Percentiles rank a stretch among this genome's conserved stretches.
phyloP scores from a whole-genome alignment of 2,113 vertebrate species.

The Kryptolebias marmoratus region DNA sequence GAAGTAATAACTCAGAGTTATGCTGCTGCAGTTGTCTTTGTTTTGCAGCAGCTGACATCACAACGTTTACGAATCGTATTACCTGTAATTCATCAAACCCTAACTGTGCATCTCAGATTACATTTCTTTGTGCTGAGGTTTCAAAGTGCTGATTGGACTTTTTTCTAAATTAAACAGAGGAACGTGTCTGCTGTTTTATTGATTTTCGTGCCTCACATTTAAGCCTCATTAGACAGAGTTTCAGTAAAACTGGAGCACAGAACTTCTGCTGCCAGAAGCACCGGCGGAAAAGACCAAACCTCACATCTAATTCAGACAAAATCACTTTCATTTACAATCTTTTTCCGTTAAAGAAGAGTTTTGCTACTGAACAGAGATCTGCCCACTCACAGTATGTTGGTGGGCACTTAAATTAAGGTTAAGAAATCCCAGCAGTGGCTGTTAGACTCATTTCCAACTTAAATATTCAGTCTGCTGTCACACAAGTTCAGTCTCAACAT shows the following conservation, averaged over 20 bases:
- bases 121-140: conserved; percentile 5
- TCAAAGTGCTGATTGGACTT: conserved; percentile 60
- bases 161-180: conserved; percentile 47
- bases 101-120: background rate
- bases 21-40: conserved; percentile 11
- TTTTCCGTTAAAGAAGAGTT: background rate
- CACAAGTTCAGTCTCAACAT: background rate
- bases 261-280: conserved; percentile 38
- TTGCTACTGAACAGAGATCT: conserved; percentile 17
- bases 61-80: conserved; percentile 20
- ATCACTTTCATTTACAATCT: conserved; percentile 40
- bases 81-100: conserved; percentile 27
- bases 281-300: conserved; percentile 35
- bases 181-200: conserved; percentile 46
- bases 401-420: background rate
- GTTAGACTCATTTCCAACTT: background rate
- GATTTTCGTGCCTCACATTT: conserved; percentile 51
- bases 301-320: conserved; percentile 34
- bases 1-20: conserved; percentile 24
- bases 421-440: too few relatives aligned
- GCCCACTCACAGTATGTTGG: conserved; percentile 53
- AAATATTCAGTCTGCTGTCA: conserved; percentile 8
- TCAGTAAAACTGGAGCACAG: background rate
- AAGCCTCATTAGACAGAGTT: conserved; percentile 45
- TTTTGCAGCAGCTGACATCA: conserved; percentile 15